Conservation (phyloP, 1,140 invertebrate genomes). For the Melanaphis sacchari region DNA sequence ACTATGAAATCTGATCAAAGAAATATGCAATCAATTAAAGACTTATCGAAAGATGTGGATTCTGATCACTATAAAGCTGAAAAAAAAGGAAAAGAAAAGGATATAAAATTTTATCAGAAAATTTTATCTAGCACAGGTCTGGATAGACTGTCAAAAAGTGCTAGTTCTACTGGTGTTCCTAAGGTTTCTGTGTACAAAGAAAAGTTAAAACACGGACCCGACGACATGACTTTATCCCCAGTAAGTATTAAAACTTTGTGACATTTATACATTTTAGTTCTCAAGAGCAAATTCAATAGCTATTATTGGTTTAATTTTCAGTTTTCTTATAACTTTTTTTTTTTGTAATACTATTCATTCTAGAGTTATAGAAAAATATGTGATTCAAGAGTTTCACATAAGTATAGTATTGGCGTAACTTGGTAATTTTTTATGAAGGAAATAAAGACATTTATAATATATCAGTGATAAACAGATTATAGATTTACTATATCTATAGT, state of each 20-base stretch:
- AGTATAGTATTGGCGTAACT: too few species aligned
- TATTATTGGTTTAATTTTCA: too few species aligned
- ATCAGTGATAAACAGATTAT: too few species aligned
- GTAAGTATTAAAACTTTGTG: neutral
- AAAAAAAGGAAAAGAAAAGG: constrained; percentile 45
- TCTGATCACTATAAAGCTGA: constrained; percentile 21
- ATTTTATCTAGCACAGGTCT: constrained; percentile 41
- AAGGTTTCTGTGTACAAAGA: constrained; percentile 38
- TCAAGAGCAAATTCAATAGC: neutral
- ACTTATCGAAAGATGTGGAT: neutral
- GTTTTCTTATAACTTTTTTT: too few species aligned
- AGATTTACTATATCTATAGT: too few species aligned
- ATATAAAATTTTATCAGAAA: constrained; percentile 49
- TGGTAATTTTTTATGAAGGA: too few species aligned
- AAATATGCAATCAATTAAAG: neutral
- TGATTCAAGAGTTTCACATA: too few species aligned
- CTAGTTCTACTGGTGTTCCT: constrained; percentile 46
- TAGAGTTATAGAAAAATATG: too few species aligned
- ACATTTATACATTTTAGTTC: neutral
- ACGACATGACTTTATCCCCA: constrained; percentile 35
- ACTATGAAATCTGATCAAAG: constrained; percentile 10
- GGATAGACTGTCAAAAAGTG: constrained; percentile 45
- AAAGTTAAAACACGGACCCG: constrained; percentile 42
- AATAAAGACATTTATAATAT: too few species aligned
- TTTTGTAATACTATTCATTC: too few species aligned